Evolutionary conservation across 2,797 vertebrate species (phyloP).

Genomic region (Acrocephalus scirpaceus): DNA sequence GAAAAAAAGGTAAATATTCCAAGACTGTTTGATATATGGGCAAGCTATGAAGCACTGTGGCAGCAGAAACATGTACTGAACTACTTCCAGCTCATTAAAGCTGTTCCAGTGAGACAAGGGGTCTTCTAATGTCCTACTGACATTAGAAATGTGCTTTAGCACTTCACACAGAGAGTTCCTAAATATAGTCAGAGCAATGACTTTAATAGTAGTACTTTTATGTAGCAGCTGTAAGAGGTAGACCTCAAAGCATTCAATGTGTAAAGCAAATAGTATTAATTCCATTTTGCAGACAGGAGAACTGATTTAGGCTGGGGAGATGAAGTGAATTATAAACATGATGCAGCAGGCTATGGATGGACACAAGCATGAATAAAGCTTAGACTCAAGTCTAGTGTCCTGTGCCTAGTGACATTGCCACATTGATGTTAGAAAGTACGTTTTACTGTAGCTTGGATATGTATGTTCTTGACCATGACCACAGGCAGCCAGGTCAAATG

Average conservation of each 20-base stretch:
- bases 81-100: conserved; percentile 47
- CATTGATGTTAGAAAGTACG: background rate
- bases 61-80: background rate
- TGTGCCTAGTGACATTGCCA: background rate
- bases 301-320: background rate
- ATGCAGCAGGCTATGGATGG: background rate
- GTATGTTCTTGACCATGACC: background rate
- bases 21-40: conserved; percentile 23
- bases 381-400: background rate
- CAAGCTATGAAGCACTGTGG: conserved; percentile 10
- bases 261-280: conserved; percentile 3
- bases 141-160: conserved; percentile 31
- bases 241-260: background rate
- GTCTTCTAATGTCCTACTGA: conserved; percentile 40
- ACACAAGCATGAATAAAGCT: background rate
- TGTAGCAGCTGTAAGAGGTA: background rate
- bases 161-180: conserved; percentile 23
- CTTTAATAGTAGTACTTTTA: conserved; percentile 12
- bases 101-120: conserved; percentile 40
- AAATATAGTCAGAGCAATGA: conserved; percentile 4
- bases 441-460: background rate
- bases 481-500: background rate
- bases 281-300: background rate
- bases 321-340: background rate
- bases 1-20: conserved; percentile 34